Evolutionary conservation across 1,140 invertebrate species (phyloP).

Genomic region (Eumaeus atala): DNA sequence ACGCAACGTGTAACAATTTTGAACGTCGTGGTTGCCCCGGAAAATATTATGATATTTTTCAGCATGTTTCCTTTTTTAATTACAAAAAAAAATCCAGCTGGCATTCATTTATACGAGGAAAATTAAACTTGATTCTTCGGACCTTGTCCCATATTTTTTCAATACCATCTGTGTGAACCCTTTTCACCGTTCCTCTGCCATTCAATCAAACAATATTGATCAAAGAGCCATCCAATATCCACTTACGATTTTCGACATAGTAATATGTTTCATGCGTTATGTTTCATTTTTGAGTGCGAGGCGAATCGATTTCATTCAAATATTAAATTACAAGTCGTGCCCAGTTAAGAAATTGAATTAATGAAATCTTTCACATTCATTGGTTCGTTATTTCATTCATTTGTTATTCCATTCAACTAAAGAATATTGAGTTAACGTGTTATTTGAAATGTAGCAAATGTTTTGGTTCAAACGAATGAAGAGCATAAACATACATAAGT

Average conservation of each 20-base stretch:
- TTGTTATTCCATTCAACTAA: not conserved
- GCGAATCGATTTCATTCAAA: no score
- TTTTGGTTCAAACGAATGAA: not conserved
- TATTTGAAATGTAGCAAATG: not conserved
- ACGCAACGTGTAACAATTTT: no score
- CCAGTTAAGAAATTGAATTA: no score
- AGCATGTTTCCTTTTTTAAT: no score
- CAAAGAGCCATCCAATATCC: slow-evolving; percentile 7
- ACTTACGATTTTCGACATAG: not conserved
- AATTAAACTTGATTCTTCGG: slow-evolving; percentile 1
- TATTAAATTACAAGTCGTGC: no score
- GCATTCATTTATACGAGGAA: not conserved
- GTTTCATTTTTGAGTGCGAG: no score
- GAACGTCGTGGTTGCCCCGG: no score
- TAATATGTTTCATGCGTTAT: slow-evolving; percentile 2
- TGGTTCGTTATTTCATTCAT: no score
- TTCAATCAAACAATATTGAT: slow-evolving; percentile 12
- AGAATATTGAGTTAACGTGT: slow-evolving; percentile 12
- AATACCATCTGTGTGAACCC: not conserved
- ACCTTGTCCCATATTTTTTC: slow-evolving; percentile 2
- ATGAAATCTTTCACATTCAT: no score
- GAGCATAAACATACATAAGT: no score
- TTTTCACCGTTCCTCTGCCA: slow-evolving; percentile 1
- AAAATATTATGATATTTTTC: no score
- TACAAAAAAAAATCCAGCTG: not conserved